phyloP scores from a whole-genome alignment of 1,140 invertebrate genomes.

The Cotesia glomerata region DNA sequence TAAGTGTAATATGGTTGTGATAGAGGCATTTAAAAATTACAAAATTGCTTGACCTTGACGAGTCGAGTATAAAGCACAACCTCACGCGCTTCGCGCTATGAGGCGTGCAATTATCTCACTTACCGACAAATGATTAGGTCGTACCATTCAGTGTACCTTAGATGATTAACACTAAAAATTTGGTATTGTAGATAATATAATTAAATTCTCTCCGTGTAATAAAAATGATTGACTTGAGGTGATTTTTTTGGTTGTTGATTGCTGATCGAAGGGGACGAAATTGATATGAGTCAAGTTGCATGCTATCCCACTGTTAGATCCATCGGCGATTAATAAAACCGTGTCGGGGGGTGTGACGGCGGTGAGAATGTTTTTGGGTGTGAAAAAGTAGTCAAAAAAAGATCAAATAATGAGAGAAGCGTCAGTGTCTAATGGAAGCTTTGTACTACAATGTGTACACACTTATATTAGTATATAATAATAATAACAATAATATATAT shows the following conservation, averaged over 20 bases:
- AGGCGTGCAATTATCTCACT: too few species aligned
- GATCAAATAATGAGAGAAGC: conserved; percentile 7
- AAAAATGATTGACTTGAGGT: neutral
- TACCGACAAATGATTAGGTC: too few species aligned
- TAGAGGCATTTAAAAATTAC: too few species aligned
- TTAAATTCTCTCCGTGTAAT: too few species aligned
- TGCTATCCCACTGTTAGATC: conserved; percentile 55
- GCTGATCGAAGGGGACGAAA: conserved; percentile 33
- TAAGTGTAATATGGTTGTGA: too few species aligned
- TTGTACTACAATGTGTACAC: neutral
- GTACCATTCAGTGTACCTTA: too few species aligned
- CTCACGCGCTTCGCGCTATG: too few species aligned
- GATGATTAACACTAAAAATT: too few species aligned
- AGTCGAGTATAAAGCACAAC: too few species aligned
- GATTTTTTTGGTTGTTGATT: neutral
- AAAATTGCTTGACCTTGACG: too few species aligned
- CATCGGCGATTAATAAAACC: conserved; percentile 53
- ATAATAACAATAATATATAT: neutral
- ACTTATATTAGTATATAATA: neutral
- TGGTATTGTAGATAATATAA: too few species aligned
- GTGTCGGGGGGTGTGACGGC: conserved; percentile 26
- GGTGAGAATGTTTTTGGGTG: neutral
- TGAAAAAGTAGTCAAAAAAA: conserved; percentile 10
- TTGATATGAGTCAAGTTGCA: conserved; percentile 35
- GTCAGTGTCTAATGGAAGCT: conserved; percentile 17